Evolutionary conservation across 2,797 vertebrate genomes (phyloP), one percentile per base, ranked within the genome.

Genomic region (Etheostoma nigrum): DNA sequence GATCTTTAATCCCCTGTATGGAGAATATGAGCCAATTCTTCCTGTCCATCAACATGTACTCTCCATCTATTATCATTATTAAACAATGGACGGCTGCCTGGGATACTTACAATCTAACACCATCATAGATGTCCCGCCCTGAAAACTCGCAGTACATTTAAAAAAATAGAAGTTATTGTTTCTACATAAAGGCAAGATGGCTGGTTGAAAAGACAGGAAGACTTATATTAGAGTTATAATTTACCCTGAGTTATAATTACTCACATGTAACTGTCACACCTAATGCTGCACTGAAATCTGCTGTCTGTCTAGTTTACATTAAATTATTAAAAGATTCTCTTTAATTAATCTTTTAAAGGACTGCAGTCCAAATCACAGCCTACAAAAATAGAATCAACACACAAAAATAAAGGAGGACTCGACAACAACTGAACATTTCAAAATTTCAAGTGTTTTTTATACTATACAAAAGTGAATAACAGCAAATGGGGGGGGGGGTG

Each of bases 1-100:
- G 30, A 30, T 55, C 82, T 66, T 49, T 92, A 91, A 93, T 91
- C 87, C 69, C 53, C 79, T 82, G 64, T 44, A 14, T 81, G 33
- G 83, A 81, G 75, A 88, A 88, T 67, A 60, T 72, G 84, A 91
- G 76, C 80, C 87, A 76, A 81, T 77, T 53, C 54, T 76, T 44
- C 25, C 40, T 15, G 1, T 67, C 59, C 67, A 71, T 79, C 81
- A 77, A 54, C 72, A 74, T 76, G 84, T 80, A 70, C 79, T 83
- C 59, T 54, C 36, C 36, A 59, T 88, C 78, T 79, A 86, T 79
- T 79, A 82, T 82, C 53, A 19, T 78, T 80, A 87, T 88, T 72
- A 85, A 67, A 71, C 76, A 67, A 49, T 54, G 58, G 58, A 62
- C 2, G 62, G 19, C 63, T 59, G 59, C 83, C 79, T 85, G 78